phyloP scores from a whole-genome alignment of 2,888 invertebrate genomes.

The Beris chalybata region DNA sequence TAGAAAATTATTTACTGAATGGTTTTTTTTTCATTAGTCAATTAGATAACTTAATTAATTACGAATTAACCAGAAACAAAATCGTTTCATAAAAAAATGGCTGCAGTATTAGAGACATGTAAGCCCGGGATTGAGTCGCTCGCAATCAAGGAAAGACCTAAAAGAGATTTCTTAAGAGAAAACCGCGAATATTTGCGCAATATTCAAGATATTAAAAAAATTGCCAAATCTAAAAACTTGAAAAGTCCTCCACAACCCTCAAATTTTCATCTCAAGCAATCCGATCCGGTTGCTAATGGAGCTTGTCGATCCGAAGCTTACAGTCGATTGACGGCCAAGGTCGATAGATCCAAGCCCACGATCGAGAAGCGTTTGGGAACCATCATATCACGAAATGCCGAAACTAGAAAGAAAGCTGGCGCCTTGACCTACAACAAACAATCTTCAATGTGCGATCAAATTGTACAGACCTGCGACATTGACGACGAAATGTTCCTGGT shows the following conservation, averaged over 20 bases:
- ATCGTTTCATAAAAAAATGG: conserved; percentile 5
- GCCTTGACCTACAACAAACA: background rate
- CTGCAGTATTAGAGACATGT: conserved; percentile 4
- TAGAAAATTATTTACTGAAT: conserved; percentile 26
- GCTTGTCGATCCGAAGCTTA: background rate
- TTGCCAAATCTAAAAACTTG: background rate
- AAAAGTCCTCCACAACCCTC: background rate
- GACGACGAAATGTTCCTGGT: conserved; percentile 25
- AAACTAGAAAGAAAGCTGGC: conserved; percentile 3
- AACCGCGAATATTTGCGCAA: conserved; percentile 17
- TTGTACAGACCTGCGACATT: conserved; percentile 12
- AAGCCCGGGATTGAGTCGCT: background rate
- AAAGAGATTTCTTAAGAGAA: conserved; percentile 19
- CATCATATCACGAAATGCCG: background rate
- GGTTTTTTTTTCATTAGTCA: background rate
- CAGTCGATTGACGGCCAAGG: conserved; percentile 4
- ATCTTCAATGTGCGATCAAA: conserved; percentile 7
- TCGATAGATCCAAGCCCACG: background rate
- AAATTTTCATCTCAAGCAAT: background rate
- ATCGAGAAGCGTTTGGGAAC: background rate
- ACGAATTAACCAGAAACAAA: conserved; percentile 7
- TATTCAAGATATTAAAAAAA: conserved; percentile 12
- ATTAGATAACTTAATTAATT: conserved; percentile 1
- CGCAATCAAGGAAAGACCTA: background rate
- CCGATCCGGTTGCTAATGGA: background rate